Evolutionary conservation across 2,888 invertebrate genomes (phyloP).

Genomic region (Acleris holmiana): DNA sequence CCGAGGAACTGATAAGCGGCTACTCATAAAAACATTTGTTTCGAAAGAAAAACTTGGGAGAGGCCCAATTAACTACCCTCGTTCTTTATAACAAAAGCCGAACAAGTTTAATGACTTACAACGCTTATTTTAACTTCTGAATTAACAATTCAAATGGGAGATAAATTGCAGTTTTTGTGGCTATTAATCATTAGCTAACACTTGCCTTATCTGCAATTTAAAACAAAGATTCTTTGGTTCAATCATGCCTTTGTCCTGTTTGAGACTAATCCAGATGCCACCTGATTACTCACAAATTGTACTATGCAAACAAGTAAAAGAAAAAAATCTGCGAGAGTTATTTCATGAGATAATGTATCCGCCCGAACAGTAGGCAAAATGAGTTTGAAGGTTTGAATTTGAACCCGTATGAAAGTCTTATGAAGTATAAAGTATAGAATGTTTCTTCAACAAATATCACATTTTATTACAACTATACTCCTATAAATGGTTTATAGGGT

Average conservation of each 20-base stretch:
- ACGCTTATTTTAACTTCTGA: conserved; percentile 30
- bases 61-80: conserved; percentile 23
- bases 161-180: conserved; percentile 23
- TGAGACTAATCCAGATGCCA: too few relatives aligned
- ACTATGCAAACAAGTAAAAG: too few relatives aligned
- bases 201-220: neutral
- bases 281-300: too few relatives aligned
- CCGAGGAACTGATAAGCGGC: conserved; percentile 18
- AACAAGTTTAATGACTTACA: conserved; percentile 23
- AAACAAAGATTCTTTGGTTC: neutral
- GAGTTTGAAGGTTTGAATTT: too few relatives aligned
- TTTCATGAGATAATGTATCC: too few relatives aligned
- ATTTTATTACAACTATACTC: too few relatives aligned
- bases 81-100: conserved; percentile 25
- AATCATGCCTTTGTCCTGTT: neutral
- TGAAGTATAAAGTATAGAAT: too few relatives aligned
- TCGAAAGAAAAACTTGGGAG: conserved; percentile 12
- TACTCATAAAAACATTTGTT: conserved; percentile 21
- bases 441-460: too few relatives aligned
- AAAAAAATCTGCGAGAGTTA: too few relatives aligned
- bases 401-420: too few relatives aligned
- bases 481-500: too few relatives aligned
- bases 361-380: too few relatives aligned
- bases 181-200: conserved; percentile 19
- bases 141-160: conserved; percentile 30